phyloP scores from a whole-genome alignment of 1,140 invertebrate genomes.

The Heliconius congener region DNA sequence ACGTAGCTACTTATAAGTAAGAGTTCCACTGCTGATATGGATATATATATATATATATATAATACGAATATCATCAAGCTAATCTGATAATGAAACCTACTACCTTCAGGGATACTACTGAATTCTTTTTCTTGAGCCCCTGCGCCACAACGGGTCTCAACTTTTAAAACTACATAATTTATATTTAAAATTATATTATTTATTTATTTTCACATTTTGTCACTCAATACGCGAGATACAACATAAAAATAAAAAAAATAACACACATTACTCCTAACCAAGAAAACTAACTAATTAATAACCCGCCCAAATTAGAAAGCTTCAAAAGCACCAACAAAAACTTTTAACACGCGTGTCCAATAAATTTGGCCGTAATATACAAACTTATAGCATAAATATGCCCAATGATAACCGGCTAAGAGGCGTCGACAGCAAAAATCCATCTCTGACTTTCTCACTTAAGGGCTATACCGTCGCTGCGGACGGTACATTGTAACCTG shows the following conservation, averaged over 20 bases:
- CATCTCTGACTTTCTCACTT: slow-evolving; percentile 75
- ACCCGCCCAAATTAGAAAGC: neutral
- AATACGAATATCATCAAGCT: no score
- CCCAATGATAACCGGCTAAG: slow-evolving; percentile 61
- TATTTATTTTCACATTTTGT: no score
- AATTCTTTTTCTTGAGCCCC: no score
- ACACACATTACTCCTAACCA: neutral
- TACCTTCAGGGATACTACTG: no score
- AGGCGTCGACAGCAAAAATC: slow-evolving; percentile 75
- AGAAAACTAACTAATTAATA: slow-evolving; percentile 6
- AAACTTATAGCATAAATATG: slow-evolving; percentile 59
- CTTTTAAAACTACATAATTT: no score
- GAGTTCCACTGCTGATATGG: no score
- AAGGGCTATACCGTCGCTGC: slow-evolving; percentile 63
- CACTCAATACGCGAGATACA: neutral
- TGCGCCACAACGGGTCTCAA: no score
- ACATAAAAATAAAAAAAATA: neutral
- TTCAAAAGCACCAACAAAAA: slow-evolving; percentile 6
- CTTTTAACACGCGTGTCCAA: slow-evolving; percentile 32
- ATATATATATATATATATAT: no score
- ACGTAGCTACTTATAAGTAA: no score
- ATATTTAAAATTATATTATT: no score
- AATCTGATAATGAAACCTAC: no score
- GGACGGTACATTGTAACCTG: neutral
- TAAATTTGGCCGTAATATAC: slow-evolving; percentile 29